Evolutionary conservation across 2,113 vertebrate genomes (phyloP), one percentile per base, ranked within the genome.

Genomic region (Forbesichthys agassizii): DNA sequence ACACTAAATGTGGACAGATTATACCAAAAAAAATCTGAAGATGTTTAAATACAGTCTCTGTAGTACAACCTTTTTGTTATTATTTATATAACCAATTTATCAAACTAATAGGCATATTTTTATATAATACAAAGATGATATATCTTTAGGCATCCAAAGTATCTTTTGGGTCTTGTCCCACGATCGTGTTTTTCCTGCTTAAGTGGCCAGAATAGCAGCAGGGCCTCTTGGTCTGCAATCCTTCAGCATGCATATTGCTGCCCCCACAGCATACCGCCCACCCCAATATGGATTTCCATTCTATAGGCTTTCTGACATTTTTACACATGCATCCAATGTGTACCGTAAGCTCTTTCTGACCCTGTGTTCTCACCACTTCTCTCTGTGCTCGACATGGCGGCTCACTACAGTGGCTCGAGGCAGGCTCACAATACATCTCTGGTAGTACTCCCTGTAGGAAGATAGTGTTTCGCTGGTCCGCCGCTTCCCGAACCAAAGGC

Each of bases 301-400:
- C 54, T 68, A 42, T 80, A 60, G 54, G 57, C 64, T 73, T 75
- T 60, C 58, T 79, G 83, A 83, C 84, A 78, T 81, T 80, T 69
- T 61, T 42, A 52, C 57, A 73, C 20, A 61, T 52, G 57, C 55
- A 67, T 62, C 68, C 75, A 66, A 81, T 72, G 65, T 73, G 47
- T 68, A 57, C 63, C 71, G 80, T 87, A 80, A 81, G 80, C 74
- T 20, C 66, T 74, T 81, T 77, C 48, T 62, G 64, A 79, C 77
- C 61, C 66, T 71, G 33, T 67, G 61, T 71, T 74, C 68, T 69
- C 42, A 58, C 56, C 66, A 48, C 62, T 52, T 51, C 66, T 48
- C 20, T 20, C 73, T 59, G 48, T 53, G 55, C 69, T 63, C 48
- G 42, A 48, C 61, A 49, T 27, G 68, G 71, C 61, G 14, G 14